Percentiles rank a stretch among this genome's conserved stretches.
These are phyloP conservation scores for Aricia agestis DNA, from an alignment of 1,140 invertebrate species.

Conservation along the genomic window DNA sequence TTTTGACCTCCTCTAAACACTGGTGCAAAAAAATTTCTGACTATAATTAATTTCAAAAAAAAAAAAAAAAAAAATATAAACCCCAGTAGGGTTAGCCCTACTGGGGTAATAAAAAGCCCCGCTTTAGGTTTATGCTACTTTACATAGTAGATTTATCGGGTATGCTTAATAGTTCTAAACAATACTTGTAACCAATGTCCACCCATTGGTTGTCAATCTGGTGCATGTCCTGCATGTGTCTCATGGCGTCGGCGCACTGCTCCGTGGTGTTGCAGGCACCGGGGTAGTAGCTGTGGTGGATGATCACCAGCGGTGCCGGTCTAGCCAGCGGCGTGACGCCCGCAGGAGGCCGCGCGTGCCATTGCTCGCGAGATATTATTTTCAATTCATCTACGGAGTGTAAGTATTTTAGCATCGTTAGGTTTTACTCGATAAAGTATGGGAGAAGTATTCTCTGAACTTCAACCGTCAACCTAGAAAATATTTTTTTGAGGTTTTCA, in stretches of 20 bases:
- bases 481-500: no score
- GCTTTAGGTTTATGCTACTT: no score
- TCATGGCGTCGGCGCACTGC: conserved; percentile 75
- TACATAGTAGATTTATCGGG: no score
- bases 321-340: conserved; percentile 61
- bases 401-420: neutral
- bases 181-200: conserved; percentile 82
- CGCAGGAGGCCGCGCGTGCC: conserved; percentile 67
- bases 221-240: conserved; percentile 77
- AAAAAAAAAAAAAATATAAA: no score
- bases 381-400: conserved; percentile 11
- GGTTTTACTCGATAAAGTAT: no score
- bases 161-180: conserved; percentile 16
- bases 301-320: conserved; percentile 84
- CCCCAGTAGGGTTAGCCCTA: no score
- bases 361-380: conserved; percentile 27
- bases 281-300: conserved; percentile 84
- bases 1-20: no score
- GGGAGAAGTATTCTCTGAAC: no score
- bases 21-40: no score
- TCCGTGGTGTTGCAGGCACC: conserved; percentile 75
- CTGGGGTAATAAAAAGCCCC: no score
- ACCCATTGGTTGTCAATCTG: conserved; percentile 78
- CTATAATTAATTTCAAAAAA: no score
- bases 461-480: no score